Base-by-base conservation (phyloP, 2,888 invertebrate genomes). In the Drosophila neotestacea region DNA sequence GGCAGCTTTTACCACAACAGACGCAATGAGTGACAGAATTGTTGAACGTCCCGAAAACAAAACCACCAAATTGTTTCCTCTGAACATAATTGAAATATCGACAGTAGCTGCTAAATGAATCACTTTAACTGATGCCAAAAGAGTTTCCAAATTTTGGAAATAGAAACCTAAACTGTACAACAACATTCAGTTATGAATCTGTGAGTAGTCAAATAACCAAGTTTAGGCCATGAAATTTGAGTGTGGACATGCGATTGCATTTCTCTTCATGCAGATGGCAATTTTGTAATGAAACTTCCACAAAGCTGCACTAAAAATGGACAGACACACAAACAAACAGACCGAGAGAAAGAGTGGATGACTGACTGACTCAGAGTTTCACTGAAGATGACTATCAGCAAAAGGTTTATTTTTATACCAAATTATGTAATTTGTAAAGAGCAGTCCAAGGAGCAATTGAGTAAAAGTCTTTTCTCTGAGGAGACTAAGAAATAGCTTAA, bases 211-310 rank as follows among this genome's bases (percentile, higher is more conserved):
- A 13, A 11, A 6, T 13, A 34, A n/a, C n/a, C n/a, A 51, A 52
- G 13, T 46, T 32, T 41, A 66, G 46, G 16, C 16, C 16, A 11
- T 11, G n/a, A 28, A 56, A 61, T 22, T 7, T 28, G 7, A 6
- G n/a, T 38, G 58, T 7, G 13, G 16, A 36, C 6, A 28, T 36
- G 2, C 30, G 55, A 70, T 55, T 66, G 41, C 41, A 52, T 41
- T 36, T 54, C 60, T 32, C 42, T 44, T 44, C 60, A 74, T 32
- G 41, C 52, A 61, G 41, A 32, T 58, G 39, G 32, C 76, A 75
- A 74, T 64, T 76, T 75, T 63, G 52, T 63, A 81, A 81, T 81
- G 75, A 69, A 77, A 62, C 54, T 73, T 60, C 28, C 54, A 65
- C 51, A 68, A 59, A 73, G 52, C 22, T 32, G 48, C 65, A 72